Evolutionary conservation across 1,140 invertebrate species (phyloP).

Genomic region (Bombus affinis): DNA sequence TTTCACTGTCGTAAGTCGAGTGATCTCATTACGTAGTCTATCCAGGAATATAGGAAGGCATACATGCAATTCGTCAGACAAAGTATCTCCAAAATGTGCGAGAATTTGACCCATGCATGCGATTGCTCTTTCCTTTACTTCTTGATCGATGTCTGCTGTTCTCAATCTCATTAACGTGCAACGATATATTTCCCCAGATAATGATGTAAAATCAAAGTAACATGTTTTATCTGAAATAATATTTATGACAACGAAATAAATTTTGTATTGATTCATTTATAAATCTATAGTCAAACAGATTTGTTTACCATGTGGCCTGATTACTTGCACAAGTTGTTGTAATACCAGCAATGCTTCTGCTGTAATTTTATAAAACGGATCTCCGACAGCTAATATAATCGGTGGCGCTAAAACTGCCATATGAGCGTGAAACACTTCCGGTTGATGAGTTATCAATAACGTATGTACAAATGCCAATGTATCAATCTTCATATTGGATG

Average conservation of each 20-base stretch:
- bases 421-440: slow-evolving; percentile 88
- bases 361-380: slow-evolving; percentile 99
- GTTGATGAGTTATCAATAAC: slow-evolving; percentile 91
- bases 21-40: slow-evolving; percentile 97
- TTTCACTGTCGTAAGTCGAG: slow-evolving; percentile 97
- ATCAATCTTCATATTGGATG: slow-evolving; percentile 99
- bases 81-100: slow-evolving; percentile 93
- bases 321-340: slow-evolving; percentile 97
- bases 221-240: slow-evolving; percentile 80
- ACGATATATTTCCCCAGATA: slow-evolving; percentile 91
- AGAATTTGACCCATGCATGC: slow-evolving; percentile 98
- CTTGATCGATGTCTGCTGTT: slow-evolving; percentile 98
- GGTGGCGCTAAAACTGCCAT: slow-evolving; percentile 93
- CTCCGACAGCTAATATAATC: slow-evolving; percentile 93
- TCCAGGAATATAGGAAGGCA: slow-evolving; percentile 98
- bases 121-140: slow-evolving; percentile 98
- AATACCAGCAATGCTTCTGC: slow-evolving; percentile 96
- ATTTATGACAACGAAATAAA: background rate
- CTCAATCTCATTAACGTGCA: slow-evolving; percentile 93
- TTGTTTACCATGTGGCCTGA: slow-evolving; percentile 90
- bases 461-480: slow-evolving; percentile 96
- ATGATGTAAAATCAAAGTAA: slow-evolving; percentile 90
- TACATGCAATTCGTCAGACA: slow-evolving; percentile 88
- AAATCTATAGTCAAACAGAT: background rate
- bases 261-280: background rate